Evolutionary conservation across 2,797 vertebrate genomes (phyloP).

Genomic region (Artibeus lituratus): DNA sequence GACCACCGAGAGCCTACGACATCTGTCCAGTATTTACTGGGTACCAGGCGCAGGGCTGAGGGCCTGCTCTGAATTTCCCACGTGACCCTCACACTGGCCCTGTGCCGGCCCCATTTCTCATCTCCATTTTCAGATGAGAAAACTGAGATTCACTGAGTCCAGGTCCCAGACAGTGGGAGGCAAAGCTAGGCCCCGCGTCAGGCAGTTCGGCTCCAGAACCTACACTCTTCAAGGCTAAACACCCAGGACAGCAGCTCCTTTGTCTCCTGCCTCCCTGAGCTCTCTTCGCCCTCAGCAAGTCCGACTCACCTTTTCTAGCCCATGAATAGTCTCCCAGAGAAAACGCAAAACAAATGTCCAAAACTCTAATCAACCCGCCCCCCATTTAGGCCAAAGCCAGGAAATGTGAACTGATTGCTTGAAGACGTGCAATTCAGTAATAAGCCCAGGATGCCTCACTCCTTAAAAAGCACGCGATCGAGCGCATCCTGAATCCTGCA

Average conservation of each 20-base stretch:
- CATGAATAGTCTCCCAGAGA: neutral
- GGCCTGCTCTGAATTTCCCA: neutral
- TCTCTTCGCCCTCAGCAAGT: neutral
- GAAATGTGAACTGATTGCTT: neutral
- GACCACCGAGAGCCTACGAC: neutral
- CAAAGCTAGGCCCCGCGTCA: slow-evolving; percentile 49
- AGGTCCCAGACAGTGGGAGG: slow-evolving; percentile 62
- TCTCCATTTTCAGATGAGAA: neutral
- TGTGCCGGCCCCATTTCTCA: fast-evolving
- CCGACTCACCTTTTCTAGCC: neutral
- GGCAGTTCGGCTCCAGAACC: neutral
- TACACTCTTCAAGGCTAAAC: neutral
- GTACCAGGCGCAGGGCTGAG: too few species aligned
- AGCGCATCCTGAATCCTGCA: neutral
- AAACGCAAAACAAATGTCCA: neutral
- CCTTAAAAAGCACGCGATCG: neutral
- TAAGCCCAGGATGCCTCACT: neutral
- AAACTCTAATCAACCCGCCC: neutral
- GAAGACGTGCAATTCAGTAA: neutral
- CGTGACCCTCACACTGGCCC: too few species aligned
- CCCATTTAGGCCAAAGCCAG: neutral
- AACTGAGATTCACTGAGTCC: neutral
- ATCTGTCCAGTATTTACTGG: neutral
- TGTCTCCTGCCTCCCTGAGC: neutral
- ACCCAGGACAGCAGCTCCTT: neutral